phyloP scores from a whole-genome alignment of 2,888 invertebrate genomes.

The Eulithis testata region DNA sequence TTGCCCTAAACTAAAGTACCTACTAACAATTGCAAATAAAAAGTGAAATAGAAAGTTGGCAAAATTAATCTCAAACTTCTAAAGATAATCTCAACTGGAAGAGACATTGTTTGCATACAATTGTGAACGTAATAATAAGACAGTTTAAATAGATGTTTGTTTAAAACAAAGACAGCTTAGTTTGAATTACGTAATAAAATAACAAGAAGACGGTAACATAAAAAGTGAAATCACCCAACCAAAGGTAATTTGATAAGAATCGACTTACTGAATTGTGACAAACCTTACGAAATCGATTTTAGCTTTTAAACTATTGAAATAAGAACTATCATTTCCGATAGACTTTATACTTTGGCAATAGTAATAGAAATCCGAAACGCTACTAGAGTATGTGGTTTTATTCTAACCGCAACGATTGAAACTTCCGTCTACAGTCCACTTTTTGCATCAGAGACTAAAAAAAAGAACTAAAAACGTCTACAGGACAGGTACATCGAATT shows the following conservation, averaged over 20 bases:
- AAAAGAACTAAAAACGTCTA: constrained; percentile 40
- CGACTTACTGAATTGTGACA: constrained; percentile 43
- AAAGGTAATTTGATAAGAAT: constrained; percentile 54
- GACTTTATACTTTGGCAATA: constrained; percentile 23
- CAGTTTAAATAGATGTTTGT: constrained; percentile 31
- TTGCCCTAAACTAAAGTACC: constrained; percentile 21
- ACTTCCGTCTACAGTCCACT: constrained; percentile 35
- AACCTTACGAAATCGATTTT: constrained; percentile 32
- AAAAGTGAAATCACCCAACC: constrained; percentile 53
- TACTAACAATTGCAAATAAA: constrained; percentile 23
- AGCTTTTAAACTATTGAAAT: constrained; percentile 27
- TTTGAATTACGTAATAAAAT: constrained; percentile 43
- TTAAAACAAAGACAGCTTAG: constrained; percentile 30
- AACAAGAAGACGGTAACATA: constrained; percentile 40
- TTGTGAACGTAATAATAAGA: constrained; percentile 31
- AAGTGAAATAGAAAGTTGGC: constrained; percentile 27
- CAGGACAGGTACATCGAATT: constrained; percentile 49
- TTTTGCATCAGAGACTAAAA: constrained; percentile 26
- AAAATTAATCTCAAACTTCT: constrained; percentile 27
- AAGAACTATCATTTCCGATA: constrained; percentile 23
- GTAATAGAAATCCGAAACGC: constrained; percentile 36
- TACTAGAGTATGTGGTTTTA: constrained; percentile 36
- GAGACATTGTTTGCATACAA: constrained; percentile 35
- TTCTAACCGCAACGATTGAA: constrained; percentile 36
- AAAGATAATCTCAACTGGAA: constrained; percentile 27